phyloP scores from a whole-genome alignment of 2,797 vertebrate genomes.

The Acanthurus tractus region DNA sequence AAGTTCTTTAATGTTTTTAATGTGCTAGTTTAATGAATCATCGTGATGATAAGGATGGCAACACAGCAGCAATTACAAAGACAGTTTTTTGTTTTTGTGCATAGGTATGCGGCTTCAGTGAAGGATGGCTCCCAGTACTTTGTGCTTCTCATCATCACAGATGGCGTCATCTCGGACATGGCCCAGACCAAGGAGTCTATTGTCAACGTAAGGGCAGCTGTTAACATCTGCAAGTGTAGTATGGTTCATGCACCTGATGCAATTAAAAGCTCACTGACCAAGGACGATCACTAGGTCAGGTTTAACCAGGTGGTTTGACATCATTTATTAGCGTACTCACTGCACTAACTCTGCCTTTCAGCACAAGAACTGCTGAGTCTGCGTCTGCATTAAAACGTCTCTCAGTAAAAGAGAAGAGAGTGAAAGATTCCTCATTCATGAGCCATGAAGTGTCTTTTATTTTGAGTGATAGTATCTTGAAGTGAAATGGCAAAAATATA shows the following conservation, averaged over 20 bases:
- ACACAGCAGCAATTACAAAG: not conserved
- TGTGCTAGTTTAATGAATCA: not conserved
- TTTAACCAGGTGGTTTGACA: not conserved
- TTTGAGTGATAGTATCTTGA: not conserved
- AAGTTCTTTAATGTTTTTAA: conserved; percentile 5
- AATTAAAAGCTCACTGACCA: not conserved
- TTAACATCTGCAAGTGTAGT: not conserved
- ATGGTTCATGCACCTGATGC: not conserved
- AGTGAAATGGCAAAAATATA: not conserved
- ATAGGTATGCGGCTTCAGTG: conserved; percentile 94
- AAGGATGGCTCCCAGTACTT: conserved; percentile 99
- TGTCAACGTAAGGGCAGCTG: conserved; percentile 90
- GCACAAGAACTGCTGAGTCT: not conserved
- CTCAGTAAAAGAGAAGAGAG: not conserved
- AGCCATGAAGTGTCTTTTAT: not conserved
- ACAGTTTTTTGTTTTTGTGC: conserved; percentile 28
- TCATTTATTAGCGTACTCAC: not conserved
- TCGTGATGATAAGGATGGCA: not conserved
- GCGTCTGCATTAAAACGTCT: not conserved
- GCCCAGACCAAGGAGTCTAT: conserved; percentile 98
- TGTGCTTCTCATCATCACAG: conserved; percentile 97
- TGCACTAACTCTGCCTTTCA: too few species aligned
- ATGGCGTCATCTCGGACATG: conserved; percentile 99
- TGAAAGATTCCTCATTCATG: not conserved
- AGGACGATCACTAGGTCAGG: not conserved